phyloP scores from a whole-genome alignment of 2,888 invertebrate species.

The Dynastes tityus region DNA sequence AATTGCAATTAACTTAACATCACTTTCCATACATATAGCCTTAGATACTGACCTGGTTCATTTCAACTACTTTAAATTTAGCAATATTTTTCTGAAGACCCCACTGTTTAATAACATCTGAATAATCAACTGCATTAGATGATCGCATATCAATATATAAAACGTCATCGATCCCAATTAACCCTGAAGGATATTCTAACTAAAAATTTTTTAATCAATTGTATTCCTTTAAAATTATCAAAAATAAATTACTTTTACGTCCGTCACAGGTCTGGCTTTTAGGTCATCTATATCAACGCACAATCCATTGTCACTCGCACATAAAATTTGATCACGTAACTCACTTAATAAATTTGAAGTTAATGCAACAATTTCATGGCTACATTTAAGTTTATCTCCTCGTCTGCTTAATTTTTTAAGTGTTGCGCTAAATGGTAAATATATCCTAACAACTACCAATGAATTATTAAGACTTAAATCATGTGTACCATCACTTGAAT shows the following conservation, averaged over 20 bases:
- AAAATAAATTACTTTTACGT: slow-evolving; percentile 65
- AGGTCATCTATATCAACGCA: slow-evolving; percentile 75
- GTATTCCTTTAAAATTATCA: background rate
- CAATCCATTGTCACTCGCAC: slow-evolving; percentile 79
- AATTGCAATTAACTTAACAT: slow-evolving; percentile 21
- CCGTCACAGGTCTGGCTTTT: slow-evolving; percentile 56
- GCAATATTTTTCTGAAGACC: slow-evolving; percentile 70
- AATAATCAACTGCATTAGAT: slow-evolving; percentile 77
- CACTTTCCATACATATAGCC: background rate
- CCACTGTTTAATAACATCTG: slow-evolving; percentile 78
- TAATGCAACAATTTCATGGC: slow-evolving; percentile 77
- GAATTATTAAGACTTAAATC: slow-evolving; percentile 69
- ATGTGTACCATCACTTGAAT: slow-evolving; percentile 83
- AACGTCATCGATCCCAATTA: slow-evolving; percentile 84
- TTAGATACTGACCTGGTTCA: slow-evolving; percentile 71
- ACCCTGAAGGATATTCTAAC: slow-evolving; percentile 80
- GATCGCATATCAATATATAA: slow-evolving; percentile 85
- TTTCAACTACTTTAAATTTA: slow-evolving; percentile 71
- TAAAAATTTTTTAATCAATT: slow-evolving; percentile 62
- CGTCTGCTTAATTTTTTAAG: slow-evolving; percentile 50
- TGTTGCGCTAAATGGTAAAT: slow-evolving; percentile 69
- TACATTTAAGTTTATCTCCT: slow-evolving; percentile 67
- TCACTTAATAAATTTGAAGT: slow-evolving; percentile 80
- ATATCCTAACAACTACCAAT: slow-evolving; percentile 71
- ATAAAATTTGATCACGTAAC: slow-evolving; percentile 83